Conservation (phyloP, 2,888 invertebrate species). For the Sipunculus nudus region DNA sequence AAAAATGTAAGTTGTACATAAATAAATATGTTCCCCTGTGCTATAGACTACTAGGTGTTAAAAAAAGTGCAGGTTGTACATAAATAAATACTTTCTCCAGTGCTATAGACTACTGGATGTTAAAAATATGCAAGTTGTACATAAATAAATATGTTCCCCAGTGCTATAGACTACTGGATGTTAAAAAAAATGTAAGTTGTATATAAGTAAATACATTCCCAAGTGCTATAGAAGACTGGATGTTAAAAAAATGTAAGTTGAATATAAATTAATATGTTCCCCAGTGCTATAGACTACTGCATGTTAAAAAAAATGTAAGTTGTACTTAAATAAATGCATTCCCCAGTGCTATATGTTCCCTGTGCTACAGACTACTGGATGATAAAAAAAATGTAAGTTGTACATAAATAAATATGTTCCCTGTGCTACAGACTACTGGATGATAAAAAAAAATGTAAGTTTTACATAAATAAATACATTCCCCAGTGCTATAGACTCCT, state of each 20-base stretch:
- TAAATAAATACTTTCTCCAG: conserved; percentile 85
- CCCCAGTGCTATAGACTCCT: too few species aligned
- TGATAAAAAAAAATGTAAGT: too few species aligned
- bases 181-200: conserved; percentile 87
- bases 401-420: not conserved
- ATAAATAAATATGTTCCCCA: conserved; percentile 54
- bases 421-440: not conserved
- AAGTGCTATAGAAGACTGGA: not conserved
- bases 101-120: conserved; percentile 97
- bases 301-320: too few species aligned
- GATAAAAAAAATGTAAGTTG: conserved; percentile 85
- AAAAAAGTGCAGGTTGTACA: too few species aligned
- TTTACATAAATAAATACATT: too few species aligned
- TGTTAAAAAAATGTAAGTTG: too few species aligned
- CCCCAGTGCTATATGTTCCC: conserved; percentile 86
- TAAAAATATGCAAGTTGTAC: conserved; percentile 85
- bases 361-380: conserved; percentile 99
- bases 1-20: too few species aligned
- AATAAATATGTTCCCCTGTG: too few species aligned
- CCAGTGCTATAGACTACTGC: too few species aligned
- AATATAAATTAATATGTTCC: too few species aligned
- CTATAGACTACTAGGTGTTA: too few species aligned
- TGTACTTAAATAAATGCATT: conserved; percentile 86
- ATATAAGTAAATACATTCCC: too few species aligned
- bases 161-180: conserved; percentile 97